Conservation (phyloP, 2,797 vertebrate species). For the Sebastiscus tertius region DNA sequence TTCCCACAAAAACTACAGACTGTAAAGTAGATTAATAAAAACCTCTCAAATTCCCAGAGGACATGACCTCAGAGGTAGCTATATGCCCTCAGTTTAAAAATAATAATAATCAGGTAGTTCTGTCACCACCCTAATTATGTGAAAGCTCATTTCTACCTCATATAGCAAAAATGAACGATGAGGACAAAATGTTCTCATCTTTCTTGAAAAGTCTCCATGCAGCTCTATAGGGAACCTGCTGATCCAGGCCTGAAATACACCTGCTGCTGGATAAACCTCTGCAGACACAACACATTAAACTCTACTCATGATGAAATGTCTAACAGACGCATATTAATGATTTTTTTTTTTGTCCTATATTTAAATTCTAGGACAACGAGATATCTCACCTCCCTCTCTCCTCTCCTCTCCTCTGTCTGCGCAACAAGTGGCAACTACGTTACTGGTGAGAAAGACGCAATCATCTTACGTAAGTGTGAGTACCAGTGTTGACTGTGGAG, state of each 20-base stretch:
- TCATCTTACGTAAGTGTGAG: constrained; percentile 78
- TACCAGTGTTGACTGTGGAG: constrained; percentile 45
- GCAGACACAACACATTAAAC: constrained; percentile 13
- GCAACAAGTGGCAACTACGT: constrained; percentile 73
- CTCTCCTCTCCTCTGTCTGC: constrained; percentile 34
- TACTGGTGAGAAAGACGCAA: constrained; percentile 75
- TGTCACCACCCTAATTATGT: background rate
- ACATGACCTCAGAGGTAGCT: background rate
- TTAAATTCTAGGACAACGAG: constrained; percentile 63
- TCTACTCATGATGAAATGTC: background rate
- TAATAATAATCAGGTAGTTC: background rate
- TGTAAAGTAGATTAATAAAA: background rate
- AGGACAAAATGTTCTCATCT: constrained; percentile 56
- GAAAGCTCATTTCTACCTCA: background rate
- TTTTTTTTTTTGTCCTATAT: constrained; percentile 29
- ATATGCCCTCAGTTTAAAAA: background rate
- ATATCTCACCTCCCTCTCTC: constrained; percentile 30
- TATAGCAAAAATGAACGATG: background rate
- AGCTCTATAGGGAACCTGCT: constrained; percentile 13
- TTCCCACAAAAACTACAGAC: background rate
- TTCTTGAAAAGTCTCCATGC: background rate
- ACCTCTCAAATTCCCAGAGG: background rate
- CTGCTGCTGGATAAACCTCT: background rate
- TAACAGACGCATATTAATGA: background rate
- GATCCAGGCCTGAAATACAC: background rate